Percentiles rank a stretch among this genome's conserved stretches.
Conservation (phyloP, 1,140 invertebrate species). For the Drosophila tani region DNA sequence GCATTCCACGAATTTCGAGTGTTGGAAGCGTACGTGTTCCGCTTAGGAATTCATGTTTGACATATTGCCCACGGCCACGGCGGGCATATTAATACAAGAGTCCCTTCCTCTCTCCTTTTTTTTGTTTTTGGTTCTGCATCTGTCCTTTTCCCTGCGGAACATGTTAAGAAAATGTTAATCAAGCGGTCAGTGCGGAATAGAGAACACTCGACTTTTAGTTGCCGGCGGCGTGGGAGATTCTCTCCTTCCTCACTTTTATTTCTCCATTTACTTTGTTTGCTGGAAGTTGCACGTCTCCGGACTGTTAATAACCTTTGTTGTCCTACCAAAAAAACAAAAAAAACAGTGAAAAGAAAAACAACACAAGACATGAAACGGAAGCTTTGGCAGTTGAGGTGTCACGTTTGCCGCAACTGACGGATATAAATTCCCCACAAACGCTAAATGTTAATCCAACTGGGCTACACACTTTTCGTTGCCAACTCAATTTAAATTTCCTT, state of each 20-base stretch:
- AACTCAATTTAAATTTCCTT: slow-evolving; percentile 56
- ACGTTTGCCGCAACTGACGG: slow-evolving; percentile 53
- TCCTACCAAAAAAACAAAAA: slow-evolving; percentile 25
- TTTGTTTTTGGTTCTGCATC: not conserved
- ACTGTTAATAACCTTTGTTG: slow-evolving; percentile 79
- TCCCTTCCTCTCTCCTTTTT: slow-evolving; percentile 6
- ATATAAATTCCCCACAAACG: slow-evolving; percentile 65
- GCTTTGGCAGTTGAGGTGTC: slow-evolving; percentile 60
- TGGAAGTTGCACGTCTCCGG: slow-evolving; percentile 64
- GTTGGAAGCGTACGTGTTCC: slow-evolving; percentile 73
- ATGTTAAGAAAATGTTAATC: slow-evolving; percentile 80
- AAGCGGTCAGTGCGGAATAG: slow-evolving; percentile 80
- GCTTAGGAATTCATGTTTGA: slow-evolving; percentile 79
- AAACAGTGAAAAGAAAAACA: slow-evolving; percentile 31
- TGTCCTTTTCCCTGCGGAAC: slow-evolving; percentile 31
- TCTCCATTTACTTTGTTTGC: slow-evolving; percentile 56
- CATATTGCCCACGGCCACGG: slow-evolving; percentile 73
- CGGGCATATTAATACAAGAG: slow-evolving; percentile 73
- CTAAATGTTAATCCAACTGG: slow-evolving; percentile 42
- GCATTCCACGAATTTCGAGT: slow-evolving; percentile 76
- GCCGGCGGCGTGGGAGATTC: slow-evolving; percentile 59
- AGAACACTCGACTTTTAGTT: slow-evolving; percentile 73
- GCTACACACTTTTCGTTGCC: slow-evolving; percentile 20
- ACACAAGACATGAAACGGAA: slow-evolving; percentile 66
- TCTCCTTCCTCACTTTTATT: slow-evolving; percentile 25